These are phyloP conservation scores for Melipona beecheii DNA, from an alignment of 2,888 invertebrate species.

Conservation along the genomic window DNA sequence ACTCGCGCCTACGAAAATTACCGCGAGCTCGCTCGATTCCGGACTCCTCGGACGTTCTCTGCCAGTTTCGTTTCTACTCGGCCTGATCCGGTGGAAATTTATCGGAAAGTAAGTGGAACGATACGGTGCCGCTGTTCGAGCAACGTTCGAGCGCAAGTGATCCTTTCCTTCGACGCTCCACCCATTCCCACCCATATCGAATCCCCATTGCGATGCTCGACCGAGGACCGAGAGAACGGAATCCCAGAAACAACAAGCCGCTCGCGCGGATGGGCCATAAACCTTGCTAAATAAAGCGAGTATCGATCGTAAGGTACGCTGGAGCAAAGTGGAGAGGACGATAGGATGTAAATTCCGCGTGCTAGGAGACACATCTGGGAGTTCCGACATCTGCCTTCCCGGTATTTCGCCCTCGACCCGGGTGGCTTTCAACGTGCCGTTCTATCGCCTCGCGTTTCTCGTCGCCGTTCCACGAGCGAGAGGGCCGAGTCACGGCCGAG, in stretches of 20 bases:
- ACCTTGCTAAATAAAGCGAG: conserved; percentile 51
- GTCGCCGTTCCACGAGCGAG: background rate
- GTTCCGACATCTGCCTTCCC: conserved; percentile 68
- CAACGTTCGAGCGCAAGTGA: background rate
- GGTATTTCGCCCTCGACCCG: conserved; percentile 74
- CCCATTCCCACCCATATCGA: conserved; percentile 21
- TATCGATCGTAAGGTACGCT: conserved; percentile 32
- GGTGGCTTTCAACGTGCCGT: conserved; percentile 58
- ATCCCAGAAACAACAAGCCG: background rate
- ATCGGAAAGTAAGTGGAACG: background rate
- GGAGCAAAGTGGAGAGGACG: conserved; percentile 25
- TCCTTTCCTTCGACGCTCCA: conserved; percentile 10
- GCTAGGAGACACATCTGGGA: conserved; percentile 53
- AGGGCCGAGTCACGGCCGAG: too few relatives aligned
- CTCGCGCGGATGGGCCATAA: conserved; percentile 3
- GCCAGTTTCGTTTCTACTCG: background rate
- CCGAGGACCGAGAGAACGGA: background rate
- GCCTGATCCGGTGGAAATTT: background rate
- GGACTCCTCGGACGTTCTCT: background rate
- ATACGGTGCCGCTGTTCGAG: background rate
- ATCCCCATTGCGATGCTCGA: background rate
- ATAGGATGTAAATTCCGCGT: conserved; percentile 59
- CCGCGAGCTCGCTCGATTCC: too few relatives aligned
- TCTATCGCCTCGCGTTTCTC: conserved; percentile 42
- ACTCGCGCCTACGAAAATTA: conserved; percentile 1